Conservation (phyloP, 1,140 invertebrate genomes). For the Lysiphlebus fabarum region DNA sequence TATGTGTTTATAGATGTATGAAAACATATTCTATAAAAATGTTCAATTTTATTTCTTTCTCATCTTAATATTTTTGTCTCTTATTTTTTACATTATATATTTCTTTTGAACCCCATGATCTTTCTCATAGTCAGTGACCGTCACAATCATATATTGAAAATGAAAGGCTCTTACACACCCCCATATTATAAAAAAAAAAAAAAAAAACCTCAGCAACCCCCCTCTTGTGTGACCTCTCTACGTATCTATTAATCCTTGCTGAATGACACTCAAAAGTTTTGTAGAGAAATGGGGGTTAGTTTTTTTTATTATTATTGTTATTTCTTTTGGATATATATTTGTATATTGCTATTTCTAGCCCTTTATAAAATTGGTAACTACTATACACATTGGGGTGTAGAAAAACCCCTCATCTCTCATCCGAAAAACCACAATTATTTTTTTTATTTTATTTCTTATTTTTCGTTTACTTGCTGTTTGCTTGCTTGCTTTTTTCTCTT, state of each 20-base stretch:
- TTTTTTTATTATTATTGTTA: not conserved
- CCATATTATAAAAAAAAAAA: not conserved
- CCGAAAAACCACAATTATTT: slow-evolving; percentile 38
- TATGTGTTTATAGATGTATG: slow-evolving; percentile 4
- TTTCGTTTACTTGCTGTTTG: slow-evolving; percentile 8
- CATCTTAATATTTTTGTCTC: slow-evolving; percentile 20
- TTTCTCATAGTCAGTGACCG: slow-evolving; percentile 2
- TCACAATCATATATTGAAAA: slow-evolving; percentile 3
- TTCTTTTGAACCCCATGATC: slow-evolving; percentile 3
- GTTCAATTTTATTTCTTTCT: not conserved
- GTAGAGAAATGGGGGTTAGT: not conserved
- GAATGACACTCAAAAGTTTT: slow-evolving; percentile 51
- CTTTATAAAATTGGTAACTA: slow-evolving; percentile 16
- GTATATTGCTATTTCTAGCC: not conserved
- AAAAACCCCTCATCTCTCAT: slow-evolving; percentile 30
- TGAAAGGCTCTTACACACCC: slow-evolving; percentile 9
- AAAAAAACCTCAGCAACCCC: slow-evolving; percentile 16
- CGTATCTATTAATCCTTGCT: slow-evolving; percentile 54
- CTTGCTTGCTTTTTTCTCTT: slow-evolving; percentile 33
- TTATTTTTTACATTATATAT: not conserved
- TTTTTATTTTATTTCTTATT: slow-evolving; percentile 14
- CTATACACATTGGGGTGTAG: slow-evolving; percentile 16
- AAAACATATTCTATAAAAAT: not conserved
- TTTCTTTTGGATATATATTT: not conserved
- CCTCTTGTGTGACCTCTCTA: slow-evolving; percentile 34